A percentile compares a stretch with the other conserved stretches of the same genome.
Conservation (phyloP, 2,888 invertebrate species). For the Napeogenes sylphis region DNA sequence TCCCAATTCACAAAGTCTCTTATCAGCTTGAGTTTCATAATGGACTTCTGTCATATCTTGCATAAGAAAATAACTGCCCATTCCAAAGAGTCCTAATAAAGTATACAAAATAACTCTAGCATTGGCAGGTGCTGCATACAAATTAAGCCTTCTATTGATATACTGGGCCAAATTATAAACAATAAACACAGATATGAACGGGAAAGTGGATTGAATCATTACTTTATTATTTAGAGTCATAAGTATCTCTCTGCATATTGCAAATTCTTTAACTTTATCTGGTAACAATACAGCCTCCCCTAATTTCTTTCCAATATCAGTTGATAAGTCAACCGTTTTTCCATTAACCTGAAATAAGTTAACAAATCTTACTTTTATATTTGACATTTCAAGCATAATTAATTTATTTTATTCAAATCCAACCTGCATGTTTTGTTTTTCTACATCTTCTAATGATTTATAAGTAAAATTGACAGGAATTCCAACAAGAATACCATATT, state of each 20-base stretch:
- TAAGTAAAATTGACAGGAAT: slow-evolving; percentile 85
- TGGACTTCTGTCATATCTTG: slow-evolving; percentile 81
- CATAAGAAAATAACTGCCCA: slow-evolving; percentile 79
- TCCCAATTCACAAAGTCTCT: slow-evolving; percentile 77
- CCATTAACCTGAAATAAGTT: slow-evolving; percentile 74
- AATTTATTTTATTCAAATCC: slow-evolving; percentile 10
- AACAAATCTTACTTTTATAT: background rate
- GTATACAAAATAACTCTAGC: slow-evolving; percentile 72
- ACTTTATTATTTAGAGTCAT: slow-evolving; percentile 79
- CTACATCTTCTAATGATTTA: slow-evolving; percentile 71
- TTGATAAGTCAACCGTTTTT: slow-evolving; percentile 80
- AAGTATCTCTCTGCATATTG: slow-evolving; percentile 85
- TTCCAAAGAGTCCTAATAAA: slow-evolving; percentile 75
- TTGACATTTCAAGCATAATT: background rate
- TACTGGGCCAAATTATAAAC: slow-evolving; percentile 72
- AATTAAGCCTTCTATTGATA: slow-evolving; percentile 74
- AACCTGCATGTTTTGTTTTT: slow-evolving; percentile 78
- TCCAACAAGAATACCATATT: slow-evolving; percentile 83
- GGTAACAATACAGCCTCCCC: slow-evolving; percentile 83
- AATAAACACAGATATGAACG: slow-evolving; percentile 64
- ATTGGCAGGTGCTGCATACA: slow-evolving; percentile 72
- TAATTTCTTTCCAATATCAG: slow-evolving; percentile 79
- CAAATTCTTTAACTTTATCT: slow-evolving; percentile 88
- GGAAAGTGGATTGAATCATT: slow-evolving; percentile 75
- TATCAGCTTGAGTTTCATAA: slow-evolving; percentile 81